Conservation (phyloP, 2,113 vertebrate genomes). For the Ophiodon elongatus region DNA sequence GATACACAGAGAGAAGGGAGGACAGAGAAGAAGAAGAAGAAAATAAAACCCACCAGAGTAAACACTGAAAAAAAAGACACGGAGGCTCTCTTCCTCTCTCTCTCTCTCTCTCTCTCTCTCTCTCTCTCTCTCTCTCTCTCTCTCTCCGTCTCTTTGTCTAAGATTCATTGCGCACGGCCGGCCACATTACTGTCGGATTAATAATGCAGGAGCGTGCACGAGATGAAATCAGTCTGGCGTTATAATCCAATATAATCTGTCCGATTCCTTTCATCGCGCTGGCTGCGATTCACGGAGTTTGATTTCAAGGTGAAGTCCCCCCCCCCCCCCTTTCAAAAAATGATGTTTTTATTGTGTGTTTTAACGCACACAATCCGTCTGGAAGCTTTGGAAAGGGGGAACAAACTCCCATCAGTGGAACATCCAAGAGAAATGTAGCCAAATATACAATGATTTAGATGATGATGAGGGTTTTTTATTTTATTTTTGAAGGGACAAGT, state of each 20-base stretch:
- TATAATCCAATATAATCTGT: conserved; percentile 70
- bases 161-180: conserved; percentile 32
- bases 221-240: conserved; percentile 56
- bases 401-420: background rate
- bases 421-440: conserved; percentile 2
- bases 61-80: conserved; percentile 41
- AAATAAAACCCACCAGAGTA: background rate
- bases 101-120: no score
- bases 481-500: background rate
- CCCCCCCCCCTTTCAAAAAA: background rate
- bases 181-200: conserved; percentile 56
- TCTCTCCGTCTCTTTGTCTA: conserved; percentile 48
- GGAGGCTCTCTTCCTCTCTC: background rate
- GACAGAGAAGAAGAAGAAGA: background rate
- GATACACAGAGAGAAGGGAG: conserved; percentile 57
- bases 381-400: background rate
- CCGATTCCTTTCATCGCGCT: conserved; percentile 20
- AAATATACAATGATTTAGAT: background rate
- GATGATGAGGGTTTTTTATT: background rate
- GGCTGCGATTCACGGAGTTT: conserved; percentile 16
- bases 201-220: conserved; percentile 51
- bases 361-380: background rate
- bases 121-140: background rate
- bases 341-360: background rate
- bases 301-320: conserved; percentile 1